phyloP scores from a whole-genome alignment of 2,113 vertebrate genomes.

The Hippopotamus amphibius region DNA sequence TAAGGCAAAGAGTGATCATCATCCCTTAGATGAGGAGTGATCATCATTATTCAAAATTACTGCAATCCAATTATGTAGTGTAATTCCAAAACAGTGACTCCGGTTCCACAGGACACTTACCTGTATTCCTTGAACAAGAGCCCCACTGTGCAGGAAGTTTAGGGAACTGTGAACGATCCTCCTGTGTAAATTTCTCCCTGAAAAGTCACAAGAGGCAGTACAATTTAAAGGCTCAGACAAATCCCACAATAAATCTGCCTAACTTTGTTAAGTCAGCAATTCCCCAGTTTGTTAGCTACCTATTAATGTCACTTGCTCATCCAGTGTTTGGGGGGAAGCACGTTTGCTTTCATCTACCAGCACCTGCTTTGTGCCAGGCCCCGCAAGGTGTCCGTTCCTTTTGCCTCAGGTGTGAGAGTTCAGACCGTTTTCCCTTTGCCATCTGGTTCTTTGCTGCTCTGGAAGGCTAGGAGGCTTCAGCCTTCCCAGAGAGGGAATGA shows the following conservation, averaged over 20 bases:
- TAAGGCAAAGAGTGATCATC: background rate
- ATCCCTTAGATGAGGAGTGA: background rate
- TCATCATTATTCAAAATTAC: background rate
- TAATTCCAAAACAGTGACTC: background rate
- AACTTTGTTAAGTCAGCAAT: background rate
- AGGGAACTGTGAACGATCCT: background rate
- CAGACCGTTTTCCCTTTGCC: background rate
- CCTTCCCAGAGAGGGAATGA: background rate
- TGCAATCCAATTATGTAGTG: background rate
- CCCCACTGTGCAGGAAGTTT: background rate
- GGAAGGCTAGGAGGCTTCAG: background rate
- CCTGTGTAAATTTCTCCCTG: background rate
- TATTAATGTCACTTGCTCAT: background rate
- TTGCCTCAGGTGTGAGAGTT: background rate
- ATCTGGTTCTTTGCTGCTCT: background rate
- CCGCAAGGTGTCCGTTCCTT: background rate
- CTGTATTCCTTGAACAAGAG: background rate
- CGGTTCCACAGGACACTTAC: background rate
- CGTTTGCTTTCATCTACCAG: background rate
- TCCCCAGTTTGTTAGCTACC: background rate
- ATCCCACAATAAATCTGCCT: background rate
- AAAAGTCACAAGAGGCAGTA: background rate
- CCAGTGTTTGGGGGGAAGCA: background rate
- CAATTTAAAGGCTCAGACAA: background rate
- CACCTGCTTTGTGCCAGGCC: background rate